A percentile compares a stretch with the other conserved stretches of the same genome.
Evolutionary conservation across 1,140 invertebrate species (phyloP).

Genomic region (Drosophila melanogaster): Release_6_plus_ISO1_MT NT_033777.3:8931501-8932000

Average conservation of each 20-base stretch:
- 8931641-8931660: constrained; percentile 59
- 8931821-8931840: neutral
- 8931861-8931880: constrained; percentile 72
- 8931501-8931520: neutral
- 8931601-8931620: constrained; percentile 11
- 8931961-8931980: neutral
- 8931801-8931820: constrained; percentile 20
- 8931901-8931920: constrained; percentile 50
- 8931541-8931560: neutral
- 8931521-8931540: neutral
- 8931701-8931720: constrained; percentile 33
- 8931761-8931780: constrained; percentile 12
- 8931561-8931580: neutral
- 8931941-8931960: neutral
- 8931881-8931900: constrained; percentile 61
- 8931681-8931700: constrained; percentile 35
- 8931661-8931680: constrained; percentile 13
- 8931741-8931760: constrained; percentile 10
- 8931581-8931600: neutral
- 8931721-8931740: constrained; percentile 45
- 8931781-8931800: neutral
- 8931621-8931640: constrained; percentile 33
- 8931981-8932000: neutral
- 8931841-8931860: constrained; percentile 62
- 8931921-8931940: constrained; percentile 32